Base-by-base conservation (phyloP, 92 coral and sea anemone species). In the Micromussa lordhowensis region DNA sequence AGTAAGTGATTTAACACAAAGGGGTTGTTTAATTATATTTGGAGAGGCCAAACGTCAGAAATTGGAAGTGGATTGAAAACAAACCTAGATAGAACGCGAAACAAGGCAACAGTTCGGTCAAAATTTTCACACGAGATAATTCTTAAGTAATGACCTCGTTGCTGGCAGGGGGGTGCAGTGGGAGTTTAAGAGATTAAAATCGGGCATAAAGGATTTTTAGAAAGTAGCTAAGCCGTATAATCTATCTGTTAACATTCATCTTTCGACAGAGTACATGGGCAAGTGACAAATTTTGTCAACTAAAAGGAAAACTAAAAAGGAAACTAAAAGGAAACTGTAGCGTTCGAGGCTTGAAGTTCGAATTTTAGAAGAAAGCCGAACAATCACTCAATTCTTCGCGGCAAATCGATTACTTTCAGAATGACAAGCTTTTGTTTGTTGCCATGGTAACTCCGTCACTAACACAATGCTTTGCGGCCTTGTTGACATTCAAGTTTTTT, bases 401-500 rank as follows among this genome's bases (percentile, higher is more conserved):
- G 64, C 34, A 82, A 38, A 82, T 40, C 78, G 49, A 73, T 73
- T 30, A 44, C 30, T 82, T 30, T 44, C 63, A 82, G 26, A 17
- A 22, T 38, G 77, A 82, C 87, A 61, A 84, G 44, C 40, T 84
- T 44, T 19, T 30, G n/a, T 40, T 26, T 18, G 76, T 66, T 26
- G 21, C 48, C 75, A 40, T 63, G 83, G 49, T 76, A 77, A 86
- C 89, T 17, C 17, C 38, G 77, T 66, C 49, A 26, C 54, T 22
- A 5, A 22, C 77, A 86, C 66, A 64, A 77, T 74, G 83, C 83
- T 86, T 86, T 86, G 82, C 83, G 83, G 77, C 53, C 83, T 76
- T 77, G 70, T 86, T 29, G 77, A 44, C 64, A 72, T 72, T 15
- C 16, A 55, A 73, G 36, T 49, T 73, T 73, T 34, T 34, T 73